Conservation (phyloP, 2,888 invertebrate species). For the Sisyra terminalis region DNA sequence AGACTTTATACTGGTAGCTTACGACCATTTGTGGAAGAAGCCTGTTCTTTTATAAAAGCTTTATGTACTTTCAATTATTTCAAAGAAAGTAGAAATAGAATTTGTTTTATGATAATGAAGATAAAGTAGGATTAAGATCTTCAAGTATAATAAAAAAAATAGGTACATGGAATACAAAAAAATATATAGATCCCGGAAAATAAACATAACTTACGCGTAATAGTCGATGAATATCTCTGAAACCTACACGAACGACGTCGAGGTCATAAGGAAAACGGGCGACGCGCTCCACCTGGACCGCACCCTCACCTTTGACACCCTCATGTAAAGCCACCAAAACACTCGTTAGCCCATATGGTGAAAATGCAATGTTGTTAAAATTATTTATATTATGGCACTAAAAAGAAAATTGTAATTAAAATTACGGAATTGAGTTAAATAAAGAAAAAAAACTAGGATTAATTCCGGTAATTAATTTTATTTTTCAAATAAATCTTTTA, state of each 20-base stretch:
- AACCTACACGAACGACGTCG: slow-evolving; percentile 56
- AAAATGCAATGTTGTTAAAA: slow-evolving; percentile 68
- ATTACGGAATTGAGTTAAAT: background rate
- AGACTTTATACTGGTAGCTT: no score
- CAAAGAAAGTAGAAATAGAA: no score
- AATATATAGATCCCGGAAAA: no score
- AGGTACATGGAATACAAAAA: no score
- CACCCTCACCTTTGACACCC: slow-evolving; percentile 56
- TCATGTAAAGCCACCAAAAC: slow-evolving; percentile 66
- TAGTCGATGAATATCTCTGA: slow-evolving; percentile 67
- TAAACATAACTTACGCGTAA: slow-evolving; percentile 44
- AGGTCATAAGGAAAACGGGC: slow-evolving; percentile 56
- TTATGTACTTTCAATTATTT: background rate
- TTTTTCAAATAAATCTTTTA: no score
- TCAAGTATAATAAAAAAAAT: no score
- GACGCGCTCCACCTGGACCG: slow-evolving; percentile 51
- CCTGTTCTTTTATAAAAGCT: background rate
- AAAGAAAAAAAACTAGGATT: no score
- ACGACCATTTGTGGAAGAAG: no score
- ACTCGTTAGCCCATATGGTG: slow-evolving; percentile 67
- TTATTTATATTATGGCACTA: slow-evolving; percentile 54
- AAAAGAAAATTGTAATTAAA: slow-evolving; percentile 9
- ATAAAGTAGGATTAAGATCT: no score
- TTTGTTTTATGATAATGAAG: no score
- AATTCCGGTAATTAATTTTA: no score